Conservation (phyloP, 2,888 invertebrate species). For the Lydus trimaculatus region DNA sequence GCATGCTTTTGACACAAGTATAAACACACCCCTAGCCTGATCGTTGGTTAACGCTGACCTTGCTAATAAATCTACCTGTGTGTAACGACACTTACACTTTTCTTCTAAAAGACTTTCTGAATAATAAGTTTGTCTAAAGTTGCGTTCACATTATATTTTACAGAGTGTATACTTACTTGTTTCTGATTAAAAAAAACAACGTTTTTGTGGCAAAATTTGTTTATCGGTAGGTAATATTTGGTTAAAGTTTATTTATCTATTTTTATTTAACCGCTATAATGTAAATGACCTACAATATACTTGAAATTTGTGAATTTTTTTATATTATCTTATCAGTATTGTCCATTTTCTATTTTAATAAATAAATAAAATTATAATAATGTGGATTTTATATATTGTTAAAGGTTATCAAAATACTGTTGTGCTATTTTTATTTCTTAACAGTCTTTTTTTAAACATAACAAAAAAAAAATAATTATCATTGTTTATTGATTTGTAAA, state of each 20-base stretch:
- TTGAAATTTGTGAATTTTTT: neutral
- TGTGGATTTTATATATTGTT: too few species aligned
- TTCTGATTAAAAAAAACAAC: too few species aligned
- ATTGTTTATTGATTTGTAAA: neutral
- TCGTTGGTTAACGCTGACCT: neutral
- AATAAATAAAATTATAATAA: neutral
- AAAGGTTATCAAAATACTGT: neutral
- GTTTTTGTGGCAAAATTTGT: neutral
- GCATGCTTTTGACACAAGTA: too few species aligned
- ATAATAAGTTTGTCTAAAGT: too few species aligned
- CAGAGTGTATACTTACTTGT: too few species aligned
- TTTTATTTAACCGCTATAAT: too few species aligned
- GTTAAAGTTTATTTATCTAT: neutral
- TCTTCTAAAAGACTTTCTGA: too few species aligned
- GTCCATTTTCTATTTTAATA: constrained; percentile 4
- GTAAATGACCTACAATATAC: neutral
- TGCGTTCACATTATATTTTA: too few species aligned
- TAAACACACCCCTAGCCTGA: too few species aligned
- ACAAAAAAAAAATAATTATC: neutral
- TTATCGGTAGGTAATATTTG: neutral
- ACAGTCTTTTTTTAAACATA: neutral
- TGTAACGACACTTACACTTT: neutral
- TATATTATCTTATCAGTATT: neutral
- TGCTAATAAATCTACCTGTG: neutral
- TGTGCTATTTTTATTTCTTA: neutral